phyloP scores from a whole-genome alignment of 2,113 vertebrate genomes.

The Myodes glareolus region DNA sequence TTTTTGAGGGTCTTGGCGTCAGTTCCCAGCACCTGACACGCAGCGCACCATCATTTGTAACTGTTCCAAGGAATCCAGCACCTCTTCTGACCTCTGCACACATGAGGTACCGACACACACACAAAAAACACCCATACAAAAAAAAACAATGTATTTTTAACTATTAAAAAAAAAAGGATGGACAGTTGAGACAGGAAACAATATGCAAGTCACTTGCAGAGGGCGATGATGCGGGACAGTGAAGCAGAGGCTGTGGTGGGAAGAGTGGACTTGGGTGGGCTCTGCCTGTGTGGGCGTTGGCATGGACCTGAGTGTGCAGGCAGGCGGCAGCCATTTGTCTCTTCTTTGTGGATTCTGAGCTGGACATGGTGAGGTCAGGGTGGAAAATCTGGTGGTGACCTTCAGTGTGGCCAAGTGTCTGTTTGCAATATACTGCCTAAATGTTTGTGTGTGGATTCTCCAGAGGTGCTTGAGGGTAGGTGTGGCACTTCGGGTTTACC shows the following conservation, averaged over 20 bases:
- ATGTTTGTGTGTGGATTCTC: background rate
- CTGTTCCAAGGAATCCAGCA: background rate
- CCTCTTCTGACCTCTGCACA: background rate
- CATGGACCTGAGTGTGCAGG: background rate
- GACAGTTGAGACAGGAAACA: rapidly evolving
- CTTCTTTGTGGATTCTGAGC: background rate
- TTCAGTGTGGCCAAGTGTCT: rapidly evolving
- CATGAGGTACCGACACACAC: background rate
- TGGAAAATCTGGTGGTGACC: rapidly evolving
- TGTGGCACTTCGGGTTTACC: background rate
- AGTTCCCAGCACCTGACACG: background rate
- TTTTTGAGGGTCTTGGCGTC: background rate
- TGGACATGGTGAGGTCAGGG: background rate
- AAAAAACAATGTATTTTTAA: background rate
- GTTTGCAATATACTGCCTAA: rapidly evolving
- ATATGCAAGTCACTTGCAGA: background rate
- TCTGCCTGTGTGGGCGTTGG: background rate
- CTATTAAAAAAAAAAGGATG: background rate
- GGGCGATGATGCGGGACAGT: background rate
- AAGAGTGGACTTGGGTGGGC: background rate
- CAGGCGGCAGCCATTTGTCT: background rate
- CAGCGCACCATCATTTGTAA: background rate
- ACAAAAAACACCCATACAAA: no score
- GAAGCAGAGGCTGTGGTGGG: background rate
- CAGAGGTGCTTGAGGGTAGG: background rate